Percentiles rank a stretch among this genome's conserved stretches.
These are phyloP conservation scores for Benitochromis conjunctus DNA, from an alignment of 2,113 vertebrate genomes.

Conservation along the genomic window DNA sequence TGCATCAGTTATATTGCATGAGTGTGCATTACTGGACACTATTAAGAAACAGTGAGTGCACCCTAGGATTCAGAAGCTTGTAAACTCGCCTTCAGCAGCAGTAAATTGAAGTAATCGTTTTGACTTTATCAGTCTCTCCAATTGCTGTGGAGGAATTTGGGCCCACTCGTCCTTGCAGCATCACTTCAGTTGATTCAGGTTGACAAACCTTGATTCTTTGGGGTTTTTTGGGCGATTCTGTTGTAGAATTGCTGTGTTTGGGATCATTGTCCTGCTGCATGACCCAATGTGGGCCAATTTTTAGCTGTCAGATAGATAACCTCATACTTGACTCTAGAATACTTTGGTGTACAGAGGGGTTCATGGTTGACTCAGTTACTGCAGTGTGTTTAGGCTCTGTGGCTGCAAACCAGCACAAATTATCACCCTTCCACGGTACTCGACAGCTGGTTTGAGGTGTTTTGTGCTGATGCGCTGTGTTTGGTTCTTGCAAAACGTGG, in stretches of 20 bases:
- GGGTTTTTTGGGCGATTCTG: not conserved
- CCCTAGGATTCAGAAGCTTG: no score
- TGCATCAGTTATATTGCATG: no score
- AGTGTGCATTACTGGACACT: no score
- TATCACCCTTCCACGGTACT: not conserved
- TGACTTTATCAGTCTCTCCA: no score
- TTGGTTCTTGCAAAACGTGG: not conserved
- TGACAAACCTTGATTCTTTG: not conserved
- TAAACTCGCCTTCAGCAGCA: no score
- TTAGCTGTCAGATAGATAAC: not conserved
- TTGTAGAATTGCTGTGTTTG: not conserved
- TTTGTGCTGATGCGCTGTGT: not conserved
- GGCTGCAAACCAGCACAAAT: not conserved
- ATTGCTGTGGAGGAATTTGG: no score
- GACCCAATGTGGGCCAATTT: not conserved
- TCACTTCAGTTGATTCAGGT: not conserved
- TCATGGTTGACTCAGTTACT: not conserved
- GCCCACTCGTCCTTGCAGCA: not conserved
- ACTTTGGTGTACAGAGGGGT: not conserved
- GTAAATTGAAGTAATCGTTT: no score
- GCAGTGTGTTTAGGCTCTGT: not conserved
- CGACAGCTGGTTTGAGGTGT: not conserved
- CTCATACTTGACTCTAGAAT: not conserved
- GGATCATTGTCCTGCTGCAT: not conserved
- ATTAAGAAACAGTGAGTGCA: no score